phyloP scores from a whole-genome alignment of 2,797 vertebrate species.

The Tangara arthus region DNA sequence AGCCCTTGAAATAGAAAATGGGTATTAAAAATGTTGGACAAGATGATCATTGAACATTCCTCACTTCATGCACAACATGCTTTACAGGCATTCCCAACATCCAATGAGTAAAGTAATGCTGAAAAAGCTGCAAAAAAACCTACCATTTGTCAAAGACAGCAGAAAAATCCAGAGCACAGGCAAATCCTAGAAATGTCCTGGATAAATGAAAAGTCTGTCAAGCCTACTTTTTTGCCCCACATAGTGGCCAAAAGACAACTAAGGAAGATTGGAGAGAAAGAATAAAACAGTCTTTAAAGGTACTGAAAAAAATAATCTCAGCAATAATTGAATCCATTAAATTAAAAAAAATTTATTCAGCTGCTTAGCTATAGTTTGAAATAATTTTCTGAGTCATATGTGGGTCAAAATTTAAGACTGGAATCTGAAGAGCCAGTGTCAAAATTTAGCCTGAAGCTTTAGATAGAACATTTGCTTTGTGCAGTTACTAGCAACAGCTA shows the following conservation, averaged over 20 bases:
- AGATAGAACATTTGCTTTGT: neutral
- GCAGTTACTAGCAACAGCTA: neutral
- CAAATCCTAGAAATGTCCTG: neutral
- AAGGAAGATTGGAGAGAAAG: neutral
- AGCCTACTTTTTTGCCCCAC: neutral
- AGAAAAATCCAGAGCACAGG: neutral
- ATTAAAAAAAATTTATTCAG: neutral
- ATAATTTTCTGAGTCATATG: neutral
- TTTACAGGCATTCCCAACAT: neutral
- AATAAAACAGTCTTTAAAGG: neutral
- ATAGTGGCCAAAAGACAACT: neutral
- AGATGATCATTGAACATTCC: neutral
- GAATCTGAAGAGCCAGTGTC: neutral
- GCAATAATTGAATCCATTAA: neutral
- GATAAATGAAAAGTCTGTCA: neutral
- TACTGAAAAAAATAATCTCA: neutral
- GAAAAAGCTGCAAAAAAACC: neutral
- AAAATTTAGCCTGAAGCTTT: neutral
- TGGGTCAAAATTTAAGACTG: neutral
- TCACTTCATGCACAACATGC: neutral
- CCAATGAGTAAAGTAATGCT: neutral
- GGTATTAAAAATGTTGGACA: neutral
- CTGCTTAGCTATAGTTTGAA: neutral
- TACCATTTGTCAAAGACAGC: neutral
- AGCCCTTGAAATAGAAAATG: neutral